phyloP scores from a whole-genome alignment of 1,140 invertebrate species.

The Aphelinus certus region DNA sequence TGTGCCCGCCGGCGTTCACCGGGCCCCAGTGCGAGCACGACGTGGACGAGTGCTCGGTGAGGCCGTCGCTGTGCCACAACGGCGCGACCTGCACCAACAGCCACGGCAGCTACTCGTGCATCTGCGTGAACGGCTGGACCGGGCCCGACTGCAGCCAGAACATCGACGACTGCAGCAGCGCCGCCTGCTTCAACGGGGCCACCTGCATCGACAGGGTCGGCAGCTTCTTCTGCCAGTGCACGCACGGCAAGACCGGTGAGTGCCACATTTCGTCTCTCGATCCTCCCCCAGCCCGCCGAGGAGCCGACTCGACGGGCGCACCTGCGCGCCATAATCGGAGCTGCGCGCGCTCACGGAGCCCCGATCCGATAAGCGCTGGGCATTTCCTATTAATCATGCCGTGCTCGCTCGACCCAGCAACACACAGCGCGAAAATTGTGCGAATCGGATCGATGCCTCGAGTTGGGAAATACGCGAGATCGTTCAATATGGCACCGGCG shows the following conservation, averaged over 20 bases:
- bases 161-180: conserved; percentile 92
- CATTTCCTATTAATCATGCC: too few species aligned
- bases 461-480: too few species aligned
- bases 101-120: conserved; percentile 89
- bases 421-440: too few species aligned
- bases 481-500: too few species aligned
- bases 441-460: too few species aligned
- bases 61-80: conserved; percentile 90
- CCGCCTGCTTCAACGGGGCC: conserved; percentile 95
- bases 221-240: conserved; percentile 94
- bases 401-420: too few species aligned
- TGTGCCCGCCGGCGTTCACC: conserved; percentile 87
- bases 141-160: conserved; percentile 91
- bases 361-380: too few species aligned
- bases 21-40: conserved; percentile 84
- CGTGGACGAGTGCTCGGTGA: conserved; percentile 82
- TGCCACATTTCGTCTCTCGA: background rate
- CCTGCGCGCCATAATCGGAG: too few species aligned
- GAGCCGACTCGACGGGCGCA: too few species aligned
- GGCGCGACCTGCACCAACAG: conserved; percentile 95
- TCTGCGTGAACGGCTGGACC: conserved; percentile 96
- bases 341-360: too few species aligned
- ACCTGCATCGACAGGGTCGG: conserved; percentile 96
- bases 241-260: conserved; percentile 91
- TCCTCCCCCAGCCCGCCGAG: too few species aligned